Evolutionary conservation across 2,888 invertebrate genomes (phyloP), one percentile per base, ranked within the genome.

Genomic region (Catocala fraxini): DNA sequence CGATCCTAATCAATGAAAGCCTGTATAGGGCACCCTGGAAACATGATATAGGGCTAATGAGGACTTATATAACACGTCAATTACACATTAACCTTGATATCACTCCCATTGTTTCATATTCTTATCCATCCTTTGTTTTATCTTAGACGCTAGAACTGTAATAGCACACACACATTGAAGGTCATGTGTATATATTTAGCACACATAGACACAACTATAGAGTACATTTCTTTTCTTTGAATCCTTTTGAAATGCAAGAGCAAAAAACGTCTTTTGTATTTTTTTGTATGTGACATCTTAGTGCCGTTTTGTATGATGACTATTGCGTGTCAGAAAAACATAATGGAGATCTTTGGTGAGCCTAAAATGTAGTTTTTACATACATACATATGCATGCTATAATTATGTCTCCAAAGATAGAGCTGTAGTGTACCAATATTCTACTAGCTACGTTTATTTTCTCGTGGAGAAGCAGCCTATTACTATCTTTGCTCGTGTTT

Each of bases 81-180:
- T 25, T 33, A 48, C 43, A 41, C 48, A 68, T 63, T 56, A 60
- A 60, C 62, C 58, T 69, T 65, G 59, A 60, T 51, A 54, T 35
- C 9, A 46, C 45, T 12, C 39, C 51, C 33, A 66, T 67, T 75
- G 51, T 61, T 63, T 47, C 13, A 54, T 43, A 51, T 25, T 63
- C 76, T 61, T 63, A 75, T 77, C 77, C 76, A 70, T 25, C 6
- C 0, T 54, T 65, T 63, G 34, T 46, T 39, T 49, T 56, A 67
- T 73, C 77, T 39, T 42, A 53, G 68, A 41, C 56, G n/a, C 42
- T 61, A 57, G 51, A 56, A 43, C 64, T 45, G 64, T 70, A 74
- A 72, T 75, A 70, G 73, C 70, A 57, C 63, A 69, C 68, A 67
- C 65, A 74, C 10, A 53, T 49, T 39, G 41, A 54, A 35, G 9